Conservation (phyloP, 30 jellyfish, hydroid and myxozoan genomes). For the Cassiopea xamachana region DNA sequence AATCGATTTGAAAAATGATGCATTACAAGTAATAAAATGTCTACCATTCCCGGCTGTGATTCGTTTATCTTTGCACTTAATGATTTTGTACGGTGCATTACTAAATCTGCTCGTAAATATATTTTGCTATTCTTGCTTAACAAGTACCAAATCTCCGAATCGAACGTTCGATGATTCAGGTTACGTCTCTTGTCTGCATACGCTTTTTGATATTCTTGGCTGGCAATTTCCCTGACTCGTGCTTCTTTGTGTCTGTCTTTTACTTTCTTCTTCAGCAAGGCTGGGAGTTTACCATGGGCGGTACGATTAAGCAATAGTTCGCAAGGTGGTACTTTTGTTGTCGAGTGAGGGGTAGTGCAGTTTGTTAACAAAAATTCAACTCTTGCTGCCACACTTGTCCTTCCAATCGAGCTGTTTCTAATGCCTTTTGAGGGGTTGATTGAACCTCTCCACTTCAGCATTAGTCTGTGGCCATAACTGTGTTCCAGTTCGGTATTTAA, state of each 20-base stretch:
- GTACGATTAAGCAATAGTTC: conserved; percentile 4
- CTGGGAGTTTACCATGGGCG: conserved; percentile 12
- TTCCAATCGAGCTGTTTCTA: conserved; percentile 30
- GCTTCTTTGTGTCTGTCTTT: conserved; percentile 8
- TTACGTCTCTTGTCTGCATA: conserved; percentile 10
- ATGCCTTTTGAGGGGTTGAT: neutral
- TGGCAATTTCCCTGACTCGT: conserved; percentile 5
- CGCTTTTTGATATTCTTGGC: conserved; percentile 1
- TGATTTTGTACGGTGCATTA: too few species aligned
- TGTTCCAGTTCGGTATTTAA: conserved; percentile 21
- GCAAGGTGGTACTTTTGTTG: conserved; percentile 11
- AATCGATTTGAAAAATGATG: too few species aligned
- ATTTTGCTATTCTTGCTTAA: too few species aligned
- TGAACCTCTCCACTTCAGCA: conserved; percentile 14
- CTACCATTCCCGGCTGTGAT: too few species aligned
- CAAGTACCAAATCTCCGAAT: too few species aligned
- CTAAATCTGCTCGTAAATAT: too few species aligned
- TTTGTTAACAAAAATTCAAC: neutral
- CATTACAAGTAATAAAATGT: too few species aligned
- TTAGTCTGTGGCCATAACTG: conserved; percentile 30
- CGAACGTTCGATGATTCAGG: neutral
- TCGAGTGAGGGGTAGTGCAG: conserved; percentile 4
- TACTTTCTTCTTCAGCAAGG: conserved; percentile 3
- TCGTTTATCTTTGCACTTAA: too few species aligned
- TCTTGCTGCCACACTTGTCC: conserved; percentile 22